phyloP scores from a whole-genome alignment of 2,113 vertebrate genomes.

The Otocyon megalotis region DNA sequence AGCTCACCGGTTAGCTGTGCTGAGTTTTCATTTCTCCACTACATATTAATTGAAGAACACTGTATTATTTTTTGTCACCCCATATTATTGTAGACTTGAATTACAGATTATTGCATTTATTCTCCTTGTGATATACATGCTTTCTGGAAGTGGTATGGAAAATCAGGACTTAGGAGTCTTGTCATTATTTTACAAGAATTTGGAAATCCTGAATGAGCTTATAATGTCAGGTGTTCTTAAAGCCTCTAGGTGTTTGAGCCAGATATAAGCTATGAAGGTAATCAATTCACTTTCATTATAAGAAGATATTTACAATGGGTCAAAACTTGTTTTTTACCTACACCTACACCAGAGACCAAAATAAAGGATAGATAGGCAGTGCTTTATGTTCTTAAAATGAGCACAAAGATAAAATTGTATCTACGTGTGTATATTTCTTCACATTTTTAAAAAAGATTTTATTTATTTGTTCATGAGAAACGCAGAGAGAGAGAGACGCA shows the following conservation, averaged over 20 bases:
- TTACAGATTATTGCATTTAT: background rate
- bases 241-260: background rate
- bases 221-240: slow-evolving; percentile 23
- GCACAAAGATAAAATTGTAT: background rate
- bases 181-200: background rate
- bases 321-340: background rate
- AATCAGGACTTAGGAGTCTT: background rate
- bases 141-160: background rate
- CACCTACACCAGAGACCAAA: background rate
- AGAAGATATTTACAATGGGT: background rate
- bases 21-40: background rate
- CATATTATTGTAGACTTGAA: background rate
- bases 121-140: background rate
- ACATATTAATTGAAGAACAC: background rate
- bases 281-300: background rate
- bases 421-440: background rate
- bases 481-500: too few relatives aligned
- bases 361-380: background rate
- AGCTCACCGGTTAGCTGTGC: background rate
- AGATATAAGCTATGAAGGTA: background rate
- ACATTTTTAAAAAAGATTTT: too few relatives aligned
- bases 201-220: background rate
- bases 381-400: background rate
- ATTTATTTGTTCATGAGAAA: too few relatives aligned
- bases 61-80: background rate